Evolutionary conservation across 2,113 vertebrate genomes (phyloP), one percentile per base, ranked within the genome.

Genomic region (Oreochromis aureus): DNA sequence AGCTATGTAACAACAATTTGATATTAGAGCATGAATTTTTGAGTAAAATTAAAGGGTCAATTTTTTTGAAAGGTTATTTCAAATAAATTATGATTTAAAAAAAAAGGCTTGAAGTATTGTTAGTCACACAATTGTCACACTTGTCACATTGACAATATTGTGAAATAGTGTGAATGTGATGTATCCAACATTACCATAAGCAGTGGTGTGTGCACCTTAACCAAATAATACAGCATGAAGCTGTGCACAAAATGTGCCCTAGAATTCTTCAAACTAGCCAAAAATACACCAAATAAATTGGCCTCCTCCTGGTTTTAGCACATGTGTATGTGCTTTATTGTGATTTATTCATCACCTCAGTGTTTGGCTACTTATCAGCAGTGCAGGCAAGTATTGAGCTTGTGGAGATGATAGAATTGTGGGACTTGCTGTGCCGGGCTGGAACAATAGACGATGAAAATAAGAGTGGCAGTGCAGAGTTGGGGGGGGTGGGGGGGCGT

Each of bases 391-490:
- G 81, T 89, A 86, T 87, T 41, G 90, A 87, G 91, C 85, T 76
- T 6, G 69, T 85, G 86, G 63, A 86, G 84, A 93, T 92, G 93
- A 92, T 87, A 81, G 87, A 86, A 85, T 51, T 34, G 71, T 80
- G 63, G 79, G 71, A 86, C 86, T 90, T 30, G 54, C 73, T 83
- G 86, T 82, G 82, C 48, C 19, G 55, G 78, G 84, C 87, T 86
- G 83, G 86, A 95, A 93, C 93, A 93, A 95, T 87, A 82, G 90
- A 83, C 4, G 53, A 73, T 30, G 86, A 93, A 94, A 93, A 91
- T 88, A 89, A 95, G 84, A 86, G 83, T 87, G 89, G 84, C 89
- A 73, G 87, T 39, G 51, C 58, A 19, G 87, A 89, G 89, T 27
- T n/a, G 24, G 58, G 73, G 82, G 73, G 69, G 76, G 13, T 3